These are phyloP conservation scores for Poecilia velifera DNA, from an alignment of 2,797 vertebrate genomes.

Conservation along the genomic window DNA sequence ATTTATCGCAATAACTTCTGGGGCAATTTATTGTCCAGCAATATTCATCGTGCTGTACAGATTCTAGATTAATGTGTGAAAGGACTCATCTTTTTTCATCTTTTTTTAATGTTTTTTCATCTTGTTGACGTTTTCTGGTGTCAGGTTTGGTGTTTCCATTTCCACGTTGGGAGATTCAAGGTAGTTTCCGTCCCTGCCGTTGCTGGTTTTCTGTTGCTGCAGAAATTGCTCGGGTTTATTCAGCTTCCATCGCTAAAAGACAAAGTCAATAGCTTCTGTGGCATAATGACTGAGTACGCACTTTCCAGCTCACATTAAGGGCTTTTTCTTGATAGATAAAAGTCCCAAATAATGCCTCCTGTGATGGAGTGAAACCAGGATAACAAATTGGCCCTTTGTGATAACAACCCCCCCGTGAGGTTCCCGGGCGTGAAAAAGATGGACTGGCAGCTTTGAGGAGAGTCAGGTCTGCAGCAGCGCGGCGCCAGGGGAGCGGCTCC, in stretches of 20 bases:
- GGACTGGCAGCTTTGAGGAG: constrained; percentile 58
- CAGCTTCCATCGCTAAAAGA: constrained; percentile 46
- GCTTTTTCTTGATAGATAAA: constrained; percentile 76
- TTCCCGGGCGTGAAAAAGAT: constrained; percentile 50
- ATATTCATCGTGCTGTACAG: too few relatives aligned
- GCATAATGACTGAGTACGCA: constrained; percentile 67
- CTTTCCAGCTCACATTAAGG: constrained; percentile 68
- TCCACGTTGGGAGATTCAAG: constrained; percentile 60
- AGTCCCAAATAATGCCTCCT: constrained; percentile 72
- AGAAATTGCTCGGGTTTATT: constrained; percentile 63
- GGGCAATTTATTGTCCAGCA: too few relatives aligned
- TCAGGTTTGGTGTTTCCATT: constrained; percentile 48
- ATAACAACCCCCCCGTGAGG: constrained; percentile 70
- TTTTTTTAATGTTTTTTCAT: background rate
- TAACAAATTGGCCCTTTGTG: constrained; percentile 76
- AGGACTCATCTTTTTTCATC: background rate
- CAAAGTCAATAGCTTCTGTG: constrained; percentile 55
- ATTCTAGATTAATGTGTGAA: too few relatives aligned
- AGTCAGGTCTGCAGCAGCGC: constrained; percentile 50
- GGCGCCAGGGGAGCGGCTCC: constrained; percentile 45
- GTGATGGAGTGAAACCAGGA: constrained; percentile 73
- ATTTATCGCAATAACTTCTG: too few relatives aligned
- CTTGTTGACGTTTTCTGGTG: constrained; percentile 1
- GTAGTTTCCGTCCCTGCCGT: constrained; percentile 42
- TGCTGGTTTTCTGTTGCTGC: constrained; percentile 42